Evolutionary conservation across 2,888 invertebrate species (phyloP).

Genomic region (Stenolophus ochropezus): DNA sequence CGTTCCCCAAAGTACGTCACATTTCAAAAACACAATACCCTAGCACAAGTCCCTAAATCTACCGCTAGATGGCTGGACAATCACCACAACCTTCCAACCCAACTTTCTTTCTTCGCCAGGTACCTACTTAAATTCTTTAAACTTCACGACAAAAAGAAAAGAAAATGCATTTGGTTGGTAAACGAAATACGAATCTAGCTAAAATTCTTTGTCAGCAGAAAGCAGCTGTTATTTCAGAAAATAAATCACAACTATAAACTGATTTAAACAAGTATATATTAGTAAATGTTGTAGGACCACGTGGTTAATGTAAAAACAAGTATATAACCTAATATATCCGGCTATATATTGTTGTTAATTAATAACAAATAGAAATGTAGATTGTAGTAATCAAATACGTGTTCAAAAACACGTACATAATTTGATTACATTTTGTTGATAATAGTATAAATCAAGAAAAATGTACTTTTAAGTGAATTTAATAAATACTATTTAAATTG

Average conservation of each 20-base stretch:
- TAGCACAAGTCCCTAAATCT: background rate
- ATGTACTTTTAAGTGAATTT: too few species aligned
- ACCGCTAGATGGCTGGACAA: background rate
- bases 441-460: too few species aligned
- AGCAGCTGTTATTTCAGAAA: too few species aligned
- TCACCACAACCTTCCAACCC: background rate
- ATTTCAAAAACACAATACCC: conserved; percentile 3
- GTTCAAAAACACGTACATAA: background rate
- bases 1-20: background rate
- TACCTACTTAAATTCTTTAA: background rate
- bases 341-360: background rate
- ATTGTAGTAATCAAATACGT: background rate
- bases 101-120: background rate
- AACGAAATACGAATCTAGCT: background rate
- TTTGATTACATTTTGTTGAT: too few species aligned
- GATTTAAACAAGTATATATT: too few species aligned
- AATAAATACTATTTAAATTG: too few species aligned
- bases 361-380: background rate
- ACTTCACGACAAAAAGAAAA: conserved; percentile 12
- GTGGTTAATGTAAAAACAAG: background rate
- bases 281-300: background rate
- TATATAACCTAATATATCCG: background rate
- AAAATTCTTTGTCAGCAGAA: too few species aligned
- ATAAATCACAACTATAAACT: too few species aligned
- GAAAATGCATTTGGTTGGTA: conserved; percentile 13